Evolutionary conservation across 1,140 invertebrate species (phyloP), one percentile per base, ranked within the genome.

Genomic region (Nautilus pompilius): DNA sequence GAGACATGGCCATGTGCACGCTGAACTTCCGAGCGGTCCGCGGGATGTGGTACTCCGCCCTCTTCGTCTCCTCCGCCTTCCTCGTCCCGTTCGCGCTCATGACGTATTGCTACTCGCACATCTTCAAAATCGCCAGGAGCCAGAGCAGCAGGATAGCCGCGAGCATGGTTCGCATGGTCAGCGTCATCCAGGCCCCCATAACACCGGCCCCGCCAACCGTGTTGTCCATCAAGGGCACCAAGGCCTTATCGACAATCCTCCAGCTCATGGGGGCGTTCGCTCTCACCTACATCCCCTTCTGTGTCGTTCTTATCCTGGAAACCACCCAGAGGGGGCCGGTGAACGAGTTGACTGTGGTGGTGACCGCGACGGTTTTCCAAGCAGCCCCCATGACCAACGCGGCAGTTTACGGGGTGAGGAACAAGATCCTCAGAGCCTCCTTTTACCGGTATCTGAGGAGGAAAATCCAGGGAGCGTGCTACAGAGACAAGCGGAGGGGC

Each of bases 91-190:
- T 77, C 8, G 56, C 59, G 6, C 48, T 77, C 5, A 70, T 77
- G 63, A 54, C 74, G 26, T 77, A 77, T 59, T 73, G 73, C 56
- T 77, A 77, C 54, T 65, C 69, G 10, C 75, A 77, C 58, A 77
- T 77, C 32, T 77, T 75, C 51, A 59, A 67, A 28, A 77, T 77
- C 51, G 75, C 75, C 2, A 63, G 75, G 13, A 74, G 66, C 20
- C 75, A 77, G 58, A 77, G 75, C 57, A 73, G 73, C 58, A 59
- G 73, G 45, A 77, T 77, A 33, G 75, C 75, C 30, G 75, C 75
- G 24, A 77, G 71, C 10, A 77, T 77, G 75, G 65, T 77, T 3
- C 56, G 73, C 55, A 77, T 77, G 75, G 73, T 74, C 3, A 75
- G 73, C 48, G 66, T 77, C 6, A 74, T 76, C 15, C 75, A 76